Conservation (phyloP, 2,797 vertebrate genomes). For the Clamator glandarius region DNA sequence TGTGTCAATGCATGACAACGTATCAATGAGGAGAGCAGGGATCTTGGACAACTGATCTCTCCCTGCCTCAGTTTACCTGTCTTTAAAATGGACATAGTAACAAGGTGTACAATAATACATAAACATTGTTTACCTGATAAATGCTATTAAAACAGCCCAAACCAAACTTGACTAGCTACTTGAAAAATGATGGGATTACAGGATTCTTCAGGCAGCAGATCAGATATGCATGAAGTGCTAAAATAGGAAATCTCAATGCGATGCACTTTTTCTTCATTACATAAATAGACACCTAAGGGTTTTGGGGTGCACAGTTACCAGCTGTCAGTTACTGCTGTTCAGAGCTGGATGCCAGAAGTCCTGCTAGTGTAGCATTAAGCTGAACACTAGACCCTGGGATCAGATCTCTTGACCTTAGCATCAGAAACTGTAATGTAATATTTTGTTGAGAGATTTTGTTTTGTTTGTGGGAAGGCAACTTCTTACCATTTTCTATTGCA, state of each 20-base stretch:
- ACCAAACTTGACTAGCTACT: background rate
- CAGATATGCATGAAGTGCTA: background rate
- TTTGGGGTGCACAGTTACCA: conserved; percentile 25
- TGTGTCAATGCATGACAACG: too few relatives aligned
- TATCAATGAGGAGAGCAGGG: too few relatives aligned
- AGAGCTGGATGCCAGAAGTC: conserved; percentile 14
- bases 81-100: accelerated
- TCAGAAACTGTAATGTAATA: background rate
- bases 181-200: background rate
- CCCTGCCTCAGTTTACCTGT: background rate
- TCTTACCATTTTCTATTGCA: background rate
- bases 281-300: conserved; percentile 6
- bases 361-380: background rate
- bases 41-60: background rate
- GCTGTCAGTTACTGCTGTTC: background rate
- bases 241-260: conserved; percentile 5
- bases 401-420: conserved; percentile 10
- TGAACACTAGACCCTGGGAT: conserved; percentile 3
- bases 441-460: background rate
- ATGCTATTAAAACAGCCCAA: background rate
- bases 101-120: accelerated
- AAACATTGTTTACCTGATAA: background rate
- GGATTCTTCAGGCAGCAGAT: background rate
- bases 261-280: background rate
- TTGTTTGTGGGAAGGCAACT: background rate